Evolutionary conservation across 2,888 invertebrate genomes (phyloP), one percentile per base, ranked within the genome.

Genomic region (Sphaerophoria taeniata): DNA sequence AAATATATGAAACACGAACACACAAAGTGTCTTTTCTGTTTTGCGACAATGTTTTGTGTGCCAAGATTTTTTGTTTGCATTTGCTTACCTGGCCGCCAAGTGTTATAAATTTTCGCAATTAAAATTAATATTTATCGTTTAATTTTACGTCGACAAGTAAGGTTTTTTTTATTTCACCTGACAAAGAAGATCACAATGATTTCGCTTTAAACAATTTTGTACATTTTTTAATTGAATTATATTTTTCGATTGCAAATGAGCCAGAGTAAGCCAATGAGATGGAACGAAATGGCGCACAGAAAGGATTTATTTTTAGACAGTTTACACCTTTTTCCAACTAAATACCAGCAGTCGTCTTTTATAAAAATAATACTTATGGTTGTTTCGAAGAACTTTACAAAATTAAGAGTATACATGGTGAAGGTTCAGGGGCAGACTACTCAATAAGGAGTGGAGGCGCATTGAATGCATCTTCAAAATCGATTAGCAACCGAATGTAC

Each of bases 261-360:
- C 24, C 24, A 24, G 24, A 24, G 24, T 24, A 24, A 24, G 24
- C 24, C 24, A 24, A 24, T 24, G 67, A 60, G 60, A 14, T 69
- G 43, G 31, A 72, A 56, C 56, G 16, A 71, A 71, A 71, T 36
- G 24, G 56, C 11, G 56, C 70, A 24, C 24, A 78, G 58, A 75
- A 74, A 69, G 69, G 63, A 14, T 73, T 14, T 77, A 73, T 80
- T 80, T 82, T 69, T 80, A 81, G 80, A 80, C 39, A 73, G 70
- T 81, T 77, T 81, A 76, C 85, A 85, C 85, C 85, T 85, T 85
- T 85, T 85, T 81, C 73, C 70, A 60, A 81, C 70, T 73, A 85
- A 80, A 80, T 72, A 61, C 71, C 47, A 6, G n/a, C 45, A 82
- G 34, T 72, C 72, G 61, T 60, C 53, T 39, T 63, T 31, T 63